Evolutionary conservation across 2,113 vertebrate species (phyloP), one percentile per base, ranked within the genome.

Genomic region (Stegastes partitus): DNA sequence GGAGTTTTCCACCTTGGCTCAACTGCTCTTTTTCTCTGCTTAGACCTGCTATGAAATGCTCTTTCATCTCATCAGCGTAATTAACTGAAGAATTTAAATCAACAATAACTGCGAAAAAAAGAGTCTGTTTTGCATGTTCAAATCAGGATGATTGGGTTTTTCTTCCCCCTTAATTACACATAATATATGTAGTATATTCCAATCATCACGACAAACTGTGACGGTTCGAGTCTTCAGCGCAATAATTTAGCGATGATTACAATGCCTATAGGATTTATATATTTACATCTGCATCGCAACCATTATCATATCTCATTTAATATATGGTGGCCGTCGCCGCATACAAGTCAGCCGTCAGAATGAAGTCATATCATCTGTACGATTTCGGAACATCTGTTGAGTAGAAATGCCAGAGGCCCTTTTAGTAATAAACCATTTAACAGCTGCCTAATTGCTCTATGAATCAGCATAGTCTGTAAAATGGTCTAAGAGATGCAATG

Each of bases 381-480:
- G 61, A 87, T 87, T 81, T 82, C 59, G 79, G 74, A 84, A 83
- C 85, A 87, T 89, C 79, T 92, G 91, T 73, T 71, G 51, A 63
- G 56, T 50, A 50, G 50, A 84, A 89, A 86, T 59, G 65, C 74
- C 79, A 76, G 76, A 84, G 83, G 74, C 76, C 55, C n/a, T 74
- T 79, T 68, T 69, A 75, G 68, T 79, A 79, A 83, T 77, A 82
- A 77, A 84, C 65, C 67, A 81, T 93, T 90, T 76, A 90, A 88
- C 81, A 87, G 80, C 75, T 87, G 84, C 59, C 51, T 85, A 73
- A 92, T 89, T 87, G 73, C 47, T 63, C 59, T 50, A 63, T 79
- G 55, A 87, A 90, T 86, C 74, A 80, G 56, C 61, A 81, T 80
- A 37, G 56, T 73, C 73, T 57, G 58, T 77, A 63, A 75, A 87